Conservation (phyloP, 2,113 vertebrate species). For the Neomonachus schauinslandi region DNA sequence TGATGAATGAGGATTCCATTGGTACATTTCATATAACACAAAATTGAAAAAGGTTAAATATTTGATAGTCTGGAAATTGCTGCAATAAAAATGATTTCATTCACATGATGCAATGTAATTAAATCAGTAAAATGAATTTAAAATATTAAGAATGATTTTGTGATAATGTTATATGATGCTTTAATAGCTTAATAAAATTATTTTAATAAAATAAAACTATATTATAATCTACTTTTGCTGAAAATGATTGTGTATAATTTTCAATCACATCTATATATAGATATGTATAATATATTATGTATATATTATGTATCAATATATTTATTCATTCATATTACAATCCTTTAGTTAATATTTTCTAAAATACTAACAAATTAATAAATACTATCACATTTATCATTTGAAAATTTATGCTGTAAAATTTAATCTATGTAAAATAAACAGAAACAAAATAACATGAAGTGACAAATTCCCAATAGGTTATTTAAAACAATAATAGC, state of each 20-base stretch:
- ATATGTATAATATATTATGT: not conserved
- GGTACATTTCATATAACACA: not conserved
- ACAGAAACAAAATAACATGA: not conserved
- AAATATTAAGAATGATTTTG: not conserved
- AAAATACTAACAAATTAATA: not conserved
- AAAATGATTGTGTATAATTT: not conserved
- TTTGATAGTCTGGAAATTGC: not conserved
- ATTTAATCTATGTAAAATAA: not conserved
- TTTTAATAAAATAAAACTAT: slow-evolving; percentile 16
- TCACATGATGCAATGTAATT: not conserved
- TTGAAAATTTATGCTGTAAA: not conserved
- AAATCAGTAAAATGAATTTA: not conserved
- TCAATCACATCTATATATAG: not conserved
- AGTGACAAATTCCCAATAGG: not conserved
- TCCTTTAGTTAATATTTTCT: not conserved
- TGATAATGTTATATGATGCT: not conserved
- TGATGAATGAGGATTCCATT: not conserved
- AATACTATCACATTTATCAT: not conserved
- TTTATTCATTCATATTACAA: not conserved
- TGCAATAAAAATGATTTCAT: not conserved
- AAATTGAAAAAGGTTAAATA: not conserved
- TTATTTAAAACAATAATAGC: not conserved
- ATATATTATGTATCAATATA: not conserved
- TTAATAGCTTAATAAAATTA: no score
- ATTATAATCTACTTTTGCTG: not conserved